Base-by-base conservation (phyloP, 2,113 vertebrate genomes). In the Proterorhinus semilunaris region DNA sequence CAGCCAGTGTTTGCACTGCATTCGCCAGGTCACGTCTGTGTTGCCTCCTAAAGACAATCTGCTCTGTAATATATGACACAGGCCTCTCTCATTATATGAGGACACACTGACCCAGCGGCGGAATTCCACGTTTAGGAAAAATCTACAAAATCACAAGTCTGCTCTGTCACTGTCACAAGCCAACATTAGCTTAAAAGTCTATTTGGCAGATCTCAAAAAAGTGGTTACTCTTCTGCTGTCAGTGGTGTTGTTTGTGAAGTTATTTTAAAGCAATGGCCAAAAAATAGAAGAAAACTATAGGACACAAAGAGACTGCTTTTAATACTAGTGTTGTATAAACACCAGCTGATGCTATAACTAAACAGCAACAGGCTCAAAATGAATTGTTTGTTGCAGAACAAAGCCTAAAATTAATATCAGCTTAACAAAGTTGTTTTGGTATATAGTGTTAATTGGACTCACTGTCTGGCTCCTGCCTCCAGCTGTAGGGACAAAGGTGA, bases 391-490 rank as follows among this genome's bases (percentile, higher is more conserved):
- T 36, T 36, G 27, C 27, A 3, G 27, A 36, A 36, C 27, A 53
- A 3, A 53, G 15, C 8, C 52, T 53, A 17, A 44, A 55, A 10
- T 16, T 4, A 51, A 51, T 47, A 10, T 47, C 7, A 47, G 21
- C 8, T 21, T 27, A 4, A 17, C 6, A 21, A 53, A 53, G 52
- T 8, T 53, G 2, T 16, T n/a, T 17, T 53, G 10, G 21, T 21
- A 71, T 45, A 57, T 3, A 43, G 49, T 42, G 7, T 17, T 6
- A 27, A 51, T 48, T 55, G 0, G 62, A 75, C 83, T 95, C 93
- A 98, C 98, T 65, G 80, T 91, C 78, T 95, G 96, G 49, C 87
- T 92, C 67, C 65, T 91, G 75, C 94, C 94, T 74, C 96, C 96
- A 59, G 89, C 81, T 11, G 92, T 90, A 49, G 96, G 96, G 55